Conservation (phyloP, 1,140 invertebrate species). For the Odontomachus brunneus region DNA sequence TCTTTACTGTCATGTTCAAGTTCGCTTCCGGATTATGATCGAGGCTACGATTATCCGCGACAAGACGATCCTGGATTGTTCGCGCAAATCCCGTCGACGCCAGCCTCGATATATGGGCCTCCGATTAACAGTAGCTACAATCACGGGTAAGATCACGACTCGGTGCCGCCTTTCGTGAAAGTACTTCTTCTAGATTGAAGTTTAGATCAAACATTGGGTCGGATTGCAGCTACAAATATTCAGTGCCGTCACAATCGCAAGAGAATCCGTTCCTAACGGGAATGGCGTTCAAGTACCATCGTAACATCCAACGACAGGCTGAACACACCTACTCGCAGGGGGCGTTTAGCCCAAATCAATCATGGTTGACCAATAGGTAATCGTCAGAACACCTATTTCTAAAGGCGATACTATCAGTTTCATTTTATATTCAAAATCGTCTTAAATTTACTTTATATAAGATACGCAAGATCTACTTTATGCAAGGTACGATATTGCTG, state of each 20-base stretch:
- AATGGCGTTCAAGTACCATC: conserved; percentile 38
- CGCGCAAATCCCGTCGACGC: conserved; percentile 64
- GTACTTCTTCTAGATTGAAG: too few species aligned
- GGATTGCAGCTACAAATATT: conserved; percentile 68
- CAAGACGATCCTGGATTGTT: conserved; percentile 72
- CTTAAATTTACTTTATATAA: too few species aligned
- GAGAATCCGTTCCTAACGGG: conserved; percentile 65
- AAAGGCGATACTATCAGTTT: too few species aligned
- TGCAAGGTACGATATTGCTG: too few species aligned
- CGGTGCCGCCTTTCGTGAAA: neutral
- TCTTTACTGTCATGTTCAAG: conserved; percentile 54
- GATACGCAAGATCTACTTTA: too few species aligned
- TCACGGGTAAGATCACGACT: conserved; percentile 53
- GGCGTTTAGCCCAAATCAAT: conserved; percentile 65
- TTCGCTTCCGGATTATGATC: conserved; percentile 71
- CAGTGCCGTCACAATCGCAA: conserved; percentile 42
- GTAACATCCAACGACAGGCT: conserved; percentile 24
- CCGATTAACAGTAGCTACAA: conserved; percentile 71
- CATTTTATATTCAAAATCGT: too few species aligned
- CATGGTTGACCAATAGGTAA: conserved; percentile 78
- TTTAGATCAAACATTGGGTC: neutral
- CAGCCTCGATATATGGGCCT: conserved; percentile 70
- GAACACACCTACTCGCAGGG: conserved; percentile 48
- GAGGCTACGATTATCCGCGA: conserved; percentile 78
- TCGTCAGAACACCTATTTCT: neutral